phyloP scores from a whole-genome alignment of 2,113 vertebrate genomes.

The Ochotona princeps region DNA sequence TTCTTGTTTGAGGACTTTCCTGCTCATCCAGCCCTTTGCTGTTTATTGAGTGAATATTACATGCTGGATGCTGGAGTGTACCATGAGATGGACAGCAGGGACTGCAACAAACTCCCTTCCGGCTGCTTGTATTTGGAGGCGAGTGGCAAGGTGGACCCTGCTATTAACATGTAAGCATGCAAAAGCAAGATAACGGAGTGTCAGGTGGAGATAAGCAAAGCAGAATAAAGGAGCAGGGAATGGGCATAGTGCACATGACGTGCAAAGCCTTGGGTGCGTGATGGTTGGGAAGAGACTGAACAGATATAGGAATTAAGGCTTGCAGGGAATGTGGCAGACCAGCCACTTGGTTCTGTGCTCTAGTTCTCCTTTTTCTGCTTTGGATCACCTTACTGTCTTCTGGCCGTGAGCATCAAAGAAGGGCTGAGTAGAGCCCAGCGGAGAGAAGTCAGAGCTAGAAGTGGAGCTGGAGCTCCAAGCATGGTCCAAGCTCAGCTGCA shows the following conservation, averaged over 20 bases:
- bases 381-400: background rate
- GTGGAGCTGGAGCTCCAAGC: background rate
- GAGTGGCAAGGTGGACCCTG: background rate
- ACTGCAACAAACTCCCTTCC: background rate
- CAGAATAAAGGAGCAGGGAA: background rate
- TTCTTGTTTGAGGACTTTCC: background rate
- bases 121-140: background rate
- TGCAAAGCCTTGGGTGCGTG: background rate
- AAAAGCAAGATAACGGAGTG: background rate
- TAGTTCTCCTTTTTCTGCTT: background rate
- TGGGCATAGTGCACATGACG: background rate
- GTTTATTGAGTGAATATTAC: background rate
- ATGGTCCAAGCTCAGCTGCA: background rate
- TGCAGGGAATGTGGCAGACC: background rate
- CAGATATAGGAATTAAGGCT: background rate
- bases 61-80: background rate
- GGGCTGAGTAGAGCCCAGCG: background rate
- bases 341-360: background rate
- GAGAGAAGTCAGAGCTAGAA: conserved; percentile 38
- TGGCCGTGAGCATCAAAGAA: background rate
- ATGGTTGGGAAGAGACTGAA: background rate
- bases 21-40: background rate
- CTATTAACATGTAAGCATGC: no score
- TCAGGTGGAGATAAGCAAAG: background rate
- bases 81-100: background rate